phyloP scores from a whole-genome alignment of 1,140 invertebrate genomes.

The Ceratitis capitata region DNA sequence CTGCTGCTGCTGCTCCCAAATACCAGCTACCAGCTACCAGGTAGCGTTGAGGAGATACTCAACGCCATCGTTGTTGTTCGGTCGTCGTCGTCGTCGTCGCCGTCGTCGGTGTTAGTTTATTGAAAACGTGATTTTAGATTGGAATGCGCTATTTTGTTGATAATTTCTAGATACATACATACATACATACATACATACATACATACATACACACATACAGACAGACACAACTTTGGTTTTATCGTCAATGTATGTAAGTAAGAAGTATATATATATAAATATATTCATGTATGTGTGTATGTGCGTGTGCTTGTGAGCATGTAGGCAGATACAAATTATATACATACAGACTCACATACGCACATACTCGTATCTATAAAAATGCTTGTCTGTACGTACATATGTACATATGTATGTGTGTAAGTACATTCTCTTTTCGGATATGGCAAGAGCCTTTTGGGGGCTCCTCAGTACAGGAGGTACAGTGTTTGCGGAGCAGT shows the following conservation, averaged over 20 bases:
- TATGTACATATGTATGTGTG: not conserved
- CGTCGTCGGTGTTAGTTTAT: slow-evolving; percentile 35
- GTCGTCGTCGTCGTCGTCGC: no score
- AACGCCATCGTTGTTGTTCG: no score
- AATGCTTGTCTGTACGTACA: not conserved
- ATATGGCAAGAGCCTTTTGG: slow-evolving; percentile 2
- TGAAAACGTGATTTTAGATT: slow-evolving; percentile 59
- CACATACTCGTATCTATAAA: not conserved
- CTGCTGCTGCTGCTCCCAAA: slow-evolving; percentile 30
- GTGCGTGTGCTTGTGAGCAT: not conserved
- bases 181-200: not conserved
- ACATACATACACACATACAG: not conserved
- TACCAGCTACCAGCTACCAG: slow-evolving; percentile 33
- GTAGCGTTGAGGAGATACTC: slow-evolving; percentile 10
- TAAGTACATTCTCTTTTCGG: not conserved
- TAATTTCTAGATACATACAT: slow-evolving; percentile 9
- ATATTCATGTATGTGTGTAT: not conserved
- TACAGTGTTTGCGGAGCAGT: not conserved
- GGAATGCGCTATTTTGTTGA: slow-evolving; percentile 52
- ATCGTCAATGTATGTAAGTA: no score
- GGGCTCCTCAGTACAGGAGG: no score
- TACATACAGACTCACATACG: not conserved
- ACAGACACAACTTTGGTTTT: no score
- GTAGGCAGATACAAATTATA: not conserved
- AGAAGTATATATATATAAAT: not conserved